Evolutionary conservation across 2,113 vertebrate genomes (phyloP).

Genomic region (Xyrauchen texanus): DNA sequence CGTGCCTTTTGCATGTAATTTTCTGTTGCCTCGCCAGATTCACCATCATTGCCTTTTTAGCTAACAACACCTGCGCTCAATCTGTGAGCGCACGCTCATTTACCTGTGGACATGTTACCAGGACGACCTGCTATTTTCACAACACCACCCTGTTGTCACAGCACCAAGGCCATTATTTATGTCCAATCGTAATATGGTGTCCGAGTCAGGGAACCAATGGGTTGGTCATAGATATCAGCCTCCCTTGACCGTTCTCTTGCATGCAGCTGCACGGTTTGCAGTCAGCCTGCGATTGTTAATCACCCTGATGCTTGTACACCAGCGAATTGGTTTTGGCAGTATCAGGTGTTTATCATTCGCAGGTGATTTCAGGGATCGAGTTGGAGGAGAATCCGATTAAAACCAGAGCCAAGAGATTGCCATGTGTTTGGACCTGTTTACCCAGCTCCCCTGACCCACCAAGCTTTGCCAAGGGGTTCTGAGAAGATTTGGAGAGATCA

Average conservation of each 20-base stretch:
- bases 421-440: slow-evolving; percentile 14
- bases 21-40: slow-evolving; percentile 3
- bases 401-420: slow-evolving; percentile 5
- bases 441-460: background rate
- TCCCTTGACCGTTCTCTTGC: background rate
- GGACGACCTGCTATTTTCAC: slow-evolving; percentile 1
- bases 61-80: slow-evolving; percentile 42
- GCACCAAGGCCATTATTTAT: background rate
- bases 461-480: background rate
- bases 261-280: slow-evolving; percentile 6
- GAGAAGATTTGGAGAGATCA: too few species aligned
- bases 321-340: slow-evolving; percentile 6
- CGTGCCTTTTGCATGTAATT: background rate
- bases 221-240: background rate
- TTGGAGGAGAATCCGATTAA: slow-evolving; percentile 2
- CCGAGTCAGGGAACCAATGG: background rate
- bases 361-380: slow-evolving; percentile 30
- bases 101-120: slow-evolving; percentile 11
- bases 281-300: slow-evolving; percentile 16
- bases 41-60: background rate
- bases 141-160: background rate
- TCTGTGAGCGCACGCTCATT: background rate
- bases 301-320: background rate
- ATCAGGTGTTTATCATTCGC: slow-evolving; percentile 40
- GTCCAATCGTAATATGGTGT: background rate